phyloP scores from a whole-genome alignment of 2,797 vertebrate species.

The Phrynocephalus guinanensis region DNA sequence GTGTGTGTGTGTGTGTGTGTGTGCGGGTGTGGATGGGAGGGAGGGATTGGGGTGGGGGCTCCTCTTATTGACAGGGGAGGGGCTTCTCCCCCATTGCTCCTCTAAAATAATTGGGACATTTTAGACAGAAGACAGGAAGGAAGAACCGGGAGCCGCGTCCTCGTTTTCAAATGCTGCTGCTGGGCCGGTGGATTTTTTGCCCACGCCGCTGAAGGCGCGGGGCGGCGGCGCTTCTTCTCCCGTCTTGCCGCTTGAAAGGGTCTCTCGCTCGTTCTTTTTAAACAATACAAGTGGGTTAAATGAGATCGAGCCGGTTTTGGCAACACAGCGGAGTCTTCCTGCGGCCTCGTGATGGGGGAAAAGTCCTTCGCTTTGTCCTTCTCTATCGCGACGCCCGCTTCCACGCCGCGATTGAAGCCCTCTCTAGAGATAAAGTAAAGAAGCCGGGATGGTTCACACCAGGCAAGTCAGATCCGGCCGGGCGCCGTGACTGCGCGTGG shows the following conservation, averaged over 20 bases:
- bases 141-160: conserved; percentile 39
- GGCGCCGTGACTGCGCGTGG: background rate
- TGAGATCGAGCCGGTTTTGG: conserved; percentile 24
- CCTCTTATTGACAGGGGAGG: conserved; percentile 11
- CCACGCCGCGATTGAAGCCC: conserved; percentile 30
- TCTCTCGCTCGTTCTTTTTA: background rate
- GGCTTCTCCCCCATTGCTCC: conserved; percentile 20
- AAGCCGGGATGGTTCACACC: background rate
- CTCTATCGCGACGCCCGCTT: background rate
- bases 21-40: background rate
- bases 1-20: too few relatives aligned
- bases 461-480: conserved; percentile 33
- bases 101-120: conserved; percentile 53
- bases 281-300: background rate
- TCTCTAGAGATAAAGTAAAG: conserved; percentile 9
- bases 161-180: background rate
- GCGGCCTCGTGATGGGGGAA: background rate
- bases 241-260: background rate
- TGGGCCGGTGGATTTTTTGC: background rate
- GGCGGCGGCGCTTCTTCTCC: background rate
- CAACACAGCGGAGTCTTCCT: conserved; percentile 33
- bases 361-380: too few relatives aligned
- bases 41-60: background rate
- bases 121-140: conserved; percentile 42
- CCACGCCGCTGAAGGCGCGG: background rate